These are phyloP conservation scores for Heliconius cydno DNA, from an alignment of 2,888 invertebrate genomes.

Conservation along the genomic window DNA sequence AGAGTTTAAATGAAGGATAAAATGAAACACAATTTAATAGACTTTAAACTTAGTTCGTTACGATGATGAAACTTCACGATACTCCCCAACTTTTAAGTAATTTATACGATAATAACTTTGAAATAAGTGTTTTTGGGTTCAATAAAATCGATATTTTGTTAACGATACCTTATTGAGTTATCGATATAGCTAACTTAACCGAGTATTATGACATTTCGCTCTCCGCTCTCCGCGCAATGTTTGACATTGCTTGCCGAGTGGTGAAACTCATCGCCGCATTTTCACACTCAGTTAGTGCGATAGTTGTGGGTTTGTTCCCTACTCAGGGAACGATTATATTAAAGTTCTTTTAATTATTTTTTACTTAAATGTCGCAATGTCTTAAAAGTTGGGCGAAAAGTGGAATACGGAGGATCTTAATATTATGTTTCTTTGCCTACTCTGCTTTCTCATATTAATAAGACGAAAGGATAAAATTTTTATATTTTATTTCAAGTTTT, in stretches of 20 bases:
- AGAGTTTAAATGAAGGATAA: slow-evolving; percentile 9
- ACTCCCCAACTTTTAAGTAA: slow-evolving; percentile 19
- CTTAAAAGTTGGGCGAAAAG: too few relatives aligned
- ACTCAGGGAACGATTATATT: too few relatives aligned
- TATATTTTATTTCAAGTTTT: too few relatives aligned
- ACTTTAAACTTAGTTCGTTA: slow-evolving; percentile 27
- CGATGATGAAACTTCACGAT: slow-evolving; percentile 18
- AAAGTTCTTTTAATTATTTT: too few relatives aligned
- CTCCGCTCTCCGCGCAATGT: not conserved
- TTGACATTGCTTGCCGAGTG: not conserved
- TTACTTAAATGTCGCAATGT: too few relatives aligned
- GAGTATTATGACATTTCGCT: not conserved
- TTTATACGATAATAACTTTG: slow-evolving; percentile 22
- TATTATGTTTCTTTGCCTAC: too few relatives aligned
- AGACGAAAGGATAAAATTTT: too few relatives aligned
- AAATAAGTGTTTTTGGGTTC: slow-evolving; percentile 11
- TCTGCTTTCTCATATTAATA: too few relatives aligned
- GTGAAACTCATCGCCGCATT: not conserved
- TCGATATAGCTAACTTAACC: not conserved
- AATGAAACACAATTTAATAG: slow-evolving; percentile 20
- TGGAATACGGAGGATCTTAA: too few relatives aligned
- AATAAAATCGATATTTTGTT: slow-evolving; percentile 13
- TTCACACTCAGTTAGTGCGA: too few relatives aligned
- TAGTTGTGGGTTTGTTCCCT: too few relatives aligned
- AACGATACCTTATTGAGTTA: slow-evolving; percentile 1